Base-by-base conservation (phyloP, 2,888 invertebrate species). In the Philhelius pedissequus region DNA sequence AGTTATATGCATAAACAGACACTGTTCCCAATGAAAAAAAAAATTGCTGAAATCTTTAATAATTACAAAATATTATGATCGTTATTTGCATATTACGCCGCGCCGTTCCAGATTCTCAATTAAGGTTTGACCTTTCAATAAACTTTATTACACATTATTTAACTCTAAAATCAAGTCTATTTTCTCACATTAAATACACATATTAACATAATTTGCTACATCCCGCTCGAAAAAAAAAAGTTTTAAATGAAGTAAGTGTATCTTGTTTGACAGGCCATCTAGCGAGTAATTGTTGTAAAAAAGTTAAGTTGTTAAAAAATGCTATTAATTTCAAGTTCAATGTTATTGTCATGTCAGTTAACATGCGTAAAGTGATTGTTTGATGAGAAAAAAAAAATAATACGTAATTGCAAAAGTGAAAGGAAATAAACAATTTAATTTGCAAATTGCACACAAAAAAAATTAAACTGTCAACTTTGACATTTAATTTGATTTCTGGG, bases 321-420 rank as follows among this genome's bases (percentile, higher is more conserved):
- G 9, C 48, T 22, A n/a, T 60, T 48, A n/a, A 48, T 32, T 64
- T 64, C 64, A 64, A 64, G 48, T 64, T 64, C 64, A 64, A 45
- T 64, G 64, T 45, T 48, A 35, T 35, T 8, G 22, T 64, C 48
- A 48, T 48, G 27, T 64, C 32, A 64, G n/a, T 32, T 45, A 22
- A 64, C 5, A 13, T 64, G 45, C 45, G 45, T 45, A 64, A 32
- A 48, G 48, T 48, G 0, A n/a, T 35, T 2, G 18, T 13, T 62
- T 32, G 3, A 9, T 35, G 54, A 32, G n/a, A 5, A 13, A 27
- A 20, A 30, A n/a, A 30, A 48, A 20, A 22, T n/a, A 32, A 22
- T 20, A 18, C 11, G 45, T n/a, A 64, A 64, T 62, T 15, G 22
- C 40, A 64, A 32, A 45, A 64, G 32, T 22, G 32, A 64, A 64